Conservation (phyloP, 2,888 invertebrate genomes). For the Panzeria rudis region DNA sequence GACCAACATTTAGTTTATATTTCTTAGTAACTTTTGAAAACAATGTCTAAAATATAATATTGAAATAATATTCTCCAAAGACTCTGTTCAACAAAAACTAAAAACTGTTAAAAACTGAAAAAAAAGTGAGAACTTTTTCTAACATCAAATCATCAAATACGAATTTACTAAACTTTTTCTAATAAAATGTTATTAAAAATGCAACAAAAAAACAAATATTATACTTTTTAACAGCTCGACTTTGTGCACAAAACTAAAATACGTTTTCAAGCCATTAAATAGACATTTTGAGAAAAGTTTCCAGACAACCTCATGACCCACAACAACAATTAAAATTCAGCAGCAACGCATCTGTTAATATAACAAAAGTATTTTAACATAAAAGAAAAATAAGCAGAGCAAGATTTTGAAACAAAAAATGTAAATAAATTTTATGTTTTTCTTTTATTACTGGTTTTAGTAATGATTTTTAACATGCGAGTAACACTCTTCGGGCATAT, state of each 20-base stretch:
- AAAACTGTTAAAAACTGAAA: background rate
- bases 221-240: conserved; percentile 1
- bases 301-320: conserved; percentile 56
- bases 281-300: conserved; percentile 50
- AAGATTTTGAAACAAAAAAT: background rate
- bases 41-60: background rate
- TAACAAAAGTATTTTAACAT: conserved; percentile 6
- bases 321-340: conserved; percentile 41
- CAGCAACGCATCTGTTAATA: conserved; percentile 61
- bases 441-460: conserved; percentile 1
- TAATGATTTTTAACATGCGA: conserved; percentile 23
- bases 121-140: background rate
- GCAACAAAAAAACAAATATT: background rate
- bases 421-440: background rate
- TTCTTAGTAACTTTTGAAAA: background rate
- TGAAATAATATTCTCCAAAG: background rate
- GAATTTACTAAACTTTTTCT: conserved; percentile 42
- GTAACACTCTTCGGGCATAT: conserved; percentile 1
- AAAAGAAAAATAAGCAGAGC: background rate
- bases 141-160: conserved; percentile 26
- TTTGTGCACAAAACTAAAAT: background rate
- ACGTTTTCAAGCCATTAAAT: conserved; percentile 48
- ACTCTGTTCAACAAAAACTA: conserved; percentile 12
- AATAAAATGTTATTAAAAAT: conserved; percentile 59
- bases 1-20: background rate